These are phyloP conservation scores for Drymodes brunneopygia DNA, from an alignment of 2,113 vertebrate species.

Conservation along the genomic window DNA sequence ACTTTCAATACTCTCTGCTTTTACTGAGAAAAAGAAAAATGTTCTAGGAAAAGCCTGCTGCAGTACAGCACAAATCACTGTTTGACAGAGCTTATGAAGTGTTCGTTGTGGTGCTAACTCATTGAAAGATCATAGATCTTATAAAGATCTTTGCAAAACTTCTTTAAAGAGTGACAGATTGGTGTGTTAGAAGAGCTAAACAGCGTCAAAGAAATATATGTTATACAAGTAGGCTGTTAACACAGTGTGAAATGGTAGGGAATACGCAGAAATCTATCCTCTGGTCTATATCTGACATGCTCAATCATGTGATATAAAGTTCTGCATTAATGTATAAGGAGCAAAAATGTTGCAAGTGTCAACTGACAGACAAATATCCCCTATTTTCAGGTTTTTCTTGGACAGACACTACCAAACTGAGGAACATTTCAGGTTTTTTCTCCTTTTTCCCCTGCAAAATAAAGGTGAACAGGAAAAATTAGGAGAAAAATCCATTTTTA, in stretches of 20 bases:
- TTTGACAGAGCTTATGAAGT: constrained; percentile 17
- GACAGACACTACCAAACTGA: neutral
- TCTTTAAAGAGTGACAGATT: constrained; percentile 31
- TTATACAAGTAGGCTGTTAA: constrained; percentile 1
- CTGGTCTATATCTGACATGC: neutral
- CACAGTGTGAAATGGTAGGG: neutral
- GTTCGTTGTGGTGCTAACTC: neutral
- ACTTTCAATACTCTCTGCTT: neutral
- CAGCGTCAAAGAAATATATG: constrained; percentile 9
- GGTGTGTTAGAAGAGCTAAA: constrained; percentile 16
- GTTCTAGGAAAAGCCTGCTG: neutral
- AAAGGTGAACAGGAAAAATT: neutral
- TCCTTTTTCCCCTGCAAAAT: neutral
- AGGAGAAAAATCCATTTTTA: neutral
- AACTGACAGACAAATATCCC: neutral
- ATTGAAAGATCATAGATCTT: constrained; percentile 16
- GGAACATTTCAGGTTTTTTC: neutral
- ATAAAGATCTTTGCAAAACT: neutral
- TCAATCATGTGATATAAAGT: neutral
- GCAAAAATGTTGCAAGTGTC: neutral
- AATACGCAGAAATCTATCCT: neutral
- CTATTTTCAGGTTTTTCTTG: neutral
- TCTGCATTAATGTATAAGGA: neutral
- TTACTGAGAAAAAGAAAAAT: constrained; percentile 3
- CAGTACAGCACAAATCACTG: neutral